Evolutionary conservation across 2,113 vertebrate genomes (phyloP), one percentile per base, ranked within the genome.

Genomic region (Nematolebias whitei): DNA sequence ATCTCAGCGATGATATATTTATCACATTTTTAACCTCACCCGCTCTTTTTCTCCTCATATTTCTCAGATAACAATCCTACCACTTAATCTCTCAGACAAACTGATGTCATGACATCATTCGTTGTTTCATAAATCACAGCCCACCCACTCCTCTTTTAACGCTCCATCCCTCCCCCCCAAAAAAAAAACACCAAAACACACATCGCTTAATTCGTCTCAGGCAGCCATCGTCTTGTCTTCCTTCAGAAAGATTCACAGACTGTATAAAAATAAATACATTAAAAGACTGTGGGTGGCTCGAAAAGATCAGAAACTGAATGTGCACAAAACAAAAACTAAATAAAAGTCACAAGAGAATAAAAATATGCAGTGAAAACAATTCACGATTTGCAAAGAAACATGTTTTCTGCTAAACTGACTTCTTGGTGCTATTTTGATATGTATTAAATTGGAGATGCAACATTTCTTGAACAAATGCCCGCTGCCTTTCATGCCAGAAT

Each of bases 31-130:
- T 61, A 62, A 69, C 66, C 59, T 58, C 44, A 47, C 60, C 47
- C 10, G 16, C 1, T 10, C 48, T 57, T 20, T 44, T 29, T 61
- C 32, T 60, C 52, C 19, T n/a, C 47, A 41, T 74, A 64, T 78
- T 35, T 57, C 60, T 32, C 14, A 62, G 53, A 76, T 70, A 82
- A 82, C 32, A 73, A 58, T 49, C 49, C 61, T 50, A 66, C 16
- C 48, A 58, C 69, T 81, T 78, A 69, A 76, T 86, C 74, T 62
- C 20, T 6, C 1, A 70, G 80, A 81, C 55, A 75, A 79, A 76
- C 63, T 49, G 58, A 35, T 68, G 44, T 62, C 20, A 65, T 84
- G 83, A 85, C 77, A 81, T 84, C 74, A 76, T 74, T 49, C 9
- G 53, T 63, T 71, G 59, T 69, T 76, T 52, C 53, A 77, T 67